These are phyloP conservation scores for Hyperoplus lanceolatus DNA, from an alignment of 2,797 vertebrate genomes.

Conservation along the genomic window DNA sequence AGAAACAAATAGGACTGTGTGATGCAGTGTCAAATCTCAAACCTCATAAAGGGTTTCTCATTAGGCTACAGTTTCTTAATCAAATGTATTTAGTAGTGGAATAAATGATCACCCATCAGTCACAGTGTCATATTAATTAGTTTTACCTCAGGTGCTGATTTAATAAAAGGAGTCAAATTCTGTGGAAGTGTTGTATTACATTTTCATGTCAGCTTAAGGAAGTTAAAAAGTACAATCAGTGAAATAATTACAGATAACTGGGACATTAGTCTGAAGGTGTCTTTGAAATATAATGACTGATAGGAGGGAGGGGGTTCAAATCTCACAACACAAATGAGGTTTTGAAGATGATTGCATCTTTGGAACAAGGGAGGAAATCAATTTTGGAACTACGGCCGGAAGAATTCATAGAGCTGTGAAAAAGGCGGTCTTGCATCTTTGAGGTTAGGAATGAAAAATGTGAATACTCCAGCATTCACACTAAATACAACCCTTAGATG, in stretches of 20 bases:
- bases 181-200: neutral
- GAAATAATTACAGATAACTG: constrained; percentile 16
- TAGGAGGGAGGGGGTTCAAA: neutral
- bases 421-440: neutral
- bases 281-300: neutral
- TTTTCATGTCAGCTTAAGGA: neutral
- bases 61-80: neutral
- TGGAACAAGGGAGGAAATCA: constrained; percentile 7
- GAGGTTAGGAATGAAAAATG: neutral
- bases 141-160: constrained; percentile 5
- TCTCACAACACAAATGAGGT: neutral
- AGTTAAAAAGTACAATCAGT: constrained; percentile 28
- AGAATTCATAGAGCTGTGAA: constrained; percentile 5
- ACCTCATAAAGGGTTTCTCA: neutral
- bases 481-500: constrained; percentile 2
- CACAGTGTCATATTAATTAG: neutral
- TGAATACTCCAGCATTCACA: too few relatives aligned
- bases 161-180: constrained; percentile 12
- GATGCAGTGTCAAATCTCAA: neutral
- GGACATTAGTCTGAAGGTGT: neutral
- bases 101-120: constrained; percentile 1
- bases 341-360: neutral
- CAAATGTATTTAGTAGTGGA: too few relatives aligned
- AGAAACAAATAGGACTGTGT: neutral
- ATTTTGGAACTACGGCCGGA: neutral